Evolutionary conservation across 2,797 vertebrate species (phyloP), one percentile per base, ranked within the genome.

Genomic region (Ctenosaura bakeri): DNA sequence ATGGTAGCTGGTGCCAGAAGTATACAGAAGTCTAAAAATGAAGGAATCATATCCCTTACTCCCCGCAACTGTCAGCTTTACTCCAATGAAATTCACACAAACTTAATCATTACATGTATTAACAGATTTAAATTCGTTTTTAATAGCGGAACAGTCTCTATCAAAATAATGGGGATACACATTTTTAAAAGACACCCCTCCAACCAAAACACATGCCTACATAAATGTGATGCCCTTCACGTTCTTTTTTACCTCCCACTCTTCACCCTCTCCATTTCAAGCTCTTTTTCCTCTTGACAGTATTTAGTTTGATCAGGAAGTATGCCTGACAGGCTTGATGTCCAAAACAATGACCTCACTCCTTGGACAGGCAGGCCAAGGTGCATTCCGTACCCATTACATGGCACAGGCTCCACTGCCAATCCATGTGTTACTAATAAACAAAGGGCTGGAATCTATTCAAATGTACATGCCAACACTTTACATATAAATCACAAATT

Each of bases 181-280:
- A 54, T n/a, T 24, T 77, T 86, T 78, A 16, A 14, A 52, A 69
- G 73, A 38, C n/a, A 14, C 35, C 16, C 16, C 35, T 42, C 26
- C 35, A 59, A 64, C 35, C 7, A 71, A 3, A 73, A 83, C 56
- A 95, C 94, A 95, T 89, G 85, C 88, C 90, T 92, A 92, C 95
- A 90, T 95, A 92, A 82, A 59, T 94, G 91, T 89, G 94, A 95
- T 92, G 91, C 95, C 96, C 94, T 94, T 71, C 93, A 96, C 91
- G 0, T 0, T 90, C 83, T 92, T 93, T 46, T 87, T 89, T 66
- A 81, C 89, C 94, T 83, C 92, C 92, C 90, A 90, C 71, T 0
- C 42, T 2, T 69, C 85, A 86, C 32, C 46, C 87, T 90, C 88
- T 95, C 91, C 88, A 89, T 95, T 96, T 96, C 89, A 94, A 95